Percentiles rank a stretch among this genome's conserved stretches.
phyloP scores from a whole-genome alignment of 2,113 vertebrate species.

The Corythaeola cristata region DNA sequence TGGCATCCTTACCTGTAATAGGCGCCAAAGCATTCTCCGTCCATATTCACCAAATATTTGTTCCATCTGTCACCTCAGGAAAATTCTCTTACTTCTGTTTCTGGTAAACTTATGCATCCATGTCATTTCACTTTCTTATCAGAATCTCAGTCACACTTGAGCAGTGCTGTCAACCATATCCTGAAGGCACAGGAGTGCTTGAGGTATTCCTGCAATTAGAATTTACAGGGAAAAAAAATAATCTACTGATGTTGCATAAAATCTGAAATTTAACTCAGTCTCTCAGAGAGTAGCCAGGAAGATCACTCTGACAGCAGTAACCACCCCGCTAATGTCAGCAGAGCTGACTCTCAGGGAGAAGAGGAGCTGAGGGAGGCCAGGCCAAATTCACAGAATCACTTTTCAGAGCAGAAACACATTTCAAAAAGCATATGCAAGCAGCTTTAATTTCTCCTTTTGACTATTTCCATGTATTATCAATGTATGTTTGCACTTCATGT shows the following conservation, averaged over 20 bases:
- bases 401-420: constrained; percentile 1
- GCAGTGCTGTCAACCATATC: not conserved
- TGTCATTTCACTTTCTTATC: not conserved
- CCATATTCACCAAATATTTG: not conserved
- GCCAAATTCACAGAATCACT: not conserved
- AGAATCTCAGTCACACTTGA: not conserved
- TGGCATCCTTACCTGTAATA: not conserved
- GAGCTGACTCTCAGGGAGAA: not conserved
- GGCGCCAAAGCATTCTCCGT: not conserved
- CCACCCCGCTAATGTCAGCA: not conserved
- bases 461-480: not conserved
- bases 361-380: not conserved
- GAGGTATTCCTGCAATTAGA: constrained; percentile 14
- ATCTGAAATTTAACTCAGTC: not conserved
- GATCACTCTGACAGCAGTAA: not conserved
- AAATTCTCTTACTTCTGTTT: not conserved
- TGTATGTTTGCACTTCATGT: not conserved
- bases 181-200: not conserved
- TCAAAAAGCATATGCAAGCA: not conserved
- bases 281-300: not conserved
- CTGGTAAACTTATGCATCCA: not conserved
- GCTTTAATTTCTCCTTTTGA: constrained; percentile 4
- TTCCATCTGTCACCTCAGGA: not conserved
- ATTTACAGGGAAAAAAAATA: not conserved
- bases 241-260: not conserved